Percentiles rank a stretch among this genome's conserved stretches.
phyloP scores from a whole-genome alignment of 1,140 invertebrate species.

The Platyura marginata region DNA sequence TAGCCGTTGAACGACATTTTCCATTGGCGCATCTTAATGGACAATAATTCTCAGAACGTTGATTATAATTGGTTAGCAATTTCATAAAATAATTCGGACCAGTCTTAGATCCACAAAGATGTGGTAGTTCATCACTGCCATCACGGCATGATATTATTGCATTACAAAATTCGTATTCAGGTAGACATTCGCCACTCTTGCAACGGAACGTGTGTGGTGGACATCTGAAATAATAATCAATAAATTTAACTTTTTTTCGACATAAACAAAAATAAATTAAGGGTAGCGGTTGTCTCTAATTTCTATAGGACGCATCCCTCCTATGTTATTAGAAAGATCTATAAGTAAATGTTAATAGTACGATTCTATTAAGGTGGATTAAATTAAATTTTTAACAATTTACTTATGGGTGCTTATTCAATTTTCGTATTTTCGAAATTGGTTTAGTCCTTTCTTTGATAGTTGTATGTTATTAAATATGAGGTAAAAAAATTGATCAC shows the following conservation, averaged over 20 bases:
- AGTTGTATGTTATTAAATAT: no score
- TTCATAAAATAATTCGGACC: slow-evolving; percentile 20
- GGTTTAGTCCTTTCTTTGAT: no score
- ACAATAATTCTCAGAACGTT: slow-evolving; percentile 28
- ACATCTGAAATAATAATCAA: slow-evolving; percentile 28
- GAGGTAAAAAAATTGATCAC: no score
- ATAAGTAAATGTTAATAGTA: no score
- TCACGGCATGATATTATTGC: slow-evolving; percentile 68
- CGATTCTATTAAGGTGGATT: no score
- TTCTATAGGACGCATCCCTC: no score
- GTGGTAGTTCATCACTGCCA: slow-evolving; percentile 63
- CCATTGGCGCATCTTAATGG: slow-evolving; percentile 71
- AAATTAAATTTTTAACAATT: no score
- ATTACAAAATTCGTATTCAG: slow-evolving; percentile 81
- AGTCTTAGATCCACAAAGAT: slow-evolving; percentile 39
- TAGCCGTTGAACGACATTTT: slow-evolving; percentile 66
- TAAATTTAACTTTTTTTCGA: background rate
- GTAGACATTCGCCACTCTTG: slow-evolving; percentile 63
- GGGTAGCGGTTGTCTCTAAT: no score
- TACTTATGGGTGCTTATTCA: no score
- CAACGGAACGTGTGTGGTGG: slow-evolving; percentile 67
- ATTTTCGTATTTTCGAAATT: no score
- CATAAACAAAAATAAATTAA: background rate
- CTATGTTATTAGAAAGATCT: no score
- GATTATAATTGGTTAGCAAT: slow-evolving; percentile 10